Conservation (phyloP, 2,797 vertebrate species). For the Betta splendens region DNA sequence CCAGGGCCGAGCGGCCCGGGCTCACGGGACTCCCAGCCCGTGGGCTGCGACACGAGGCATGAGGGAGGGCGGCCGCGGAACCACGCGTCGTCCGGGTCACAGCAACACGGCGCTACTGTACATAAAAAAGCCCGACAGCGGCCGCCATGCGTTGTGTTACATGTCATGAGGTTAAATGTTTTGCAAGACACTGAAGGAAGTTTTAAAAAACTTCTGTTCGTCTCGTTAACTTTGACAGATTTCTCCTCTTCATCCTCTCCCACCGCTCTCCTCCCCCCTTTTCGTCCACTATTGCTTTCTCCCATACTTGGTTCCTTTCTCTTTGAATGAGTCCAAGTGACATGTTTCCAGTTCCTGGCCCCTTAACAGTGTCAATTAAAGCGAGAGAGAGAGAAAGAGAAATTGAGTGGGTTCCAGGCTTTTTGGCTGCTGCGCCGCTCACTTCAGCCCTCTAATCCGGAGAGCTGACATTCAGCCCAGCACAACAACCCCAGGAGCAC, state of each 20-base stretch:
- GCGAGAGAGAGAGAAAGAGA: conserved; percentile 75
- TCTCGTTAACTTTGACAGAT: conserved; percentile 59
- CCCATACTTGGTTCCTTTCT: conserved; percentile 65
- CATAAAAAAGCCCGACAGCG: too few relatives aligned
- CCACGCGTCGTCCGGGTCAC: too few relatives aligned
- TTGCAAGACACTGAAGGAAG: conserved; percentile 15
- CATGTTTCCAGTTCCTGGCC: conserved; percentile 80
- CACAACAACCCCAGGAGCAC: conserved; percentile 74
- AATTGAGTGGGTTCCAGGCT: conserved; percentile 78
- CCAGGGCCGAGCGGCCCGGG: conserved; percentile 44
- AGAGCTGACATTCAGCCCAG: conserved; percentile 81
- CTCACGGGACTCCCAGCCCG: conserved; percentile 47
- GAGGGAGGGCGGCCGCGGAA: conserved; percentile 33
- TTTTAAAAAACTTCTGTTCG: conserved; percentile 42
- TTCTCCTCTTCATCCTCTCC: conserved; percentile 44
- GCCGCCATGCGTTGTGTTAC: too few relatives aligned
- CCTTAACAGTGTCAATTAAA: conserved; percentile 82
- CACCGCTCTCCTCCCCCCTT: conserved; percentile 43
- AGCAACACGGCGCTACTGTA: too few relatives aligned
- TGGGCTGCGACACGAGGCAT: too few relatives aligned
- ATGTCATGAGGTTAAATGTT: conserved; percentile 18
- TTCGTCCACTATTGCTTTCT: conserved; percentile 67
- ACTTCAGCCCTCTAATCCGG: conserved; percentile 79
- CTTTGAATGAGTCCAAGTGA: conserved; percentile 80
- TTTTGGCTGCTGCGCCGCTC: conserved; percentile 73